Conservation (phyloP, 2,113 vertebrate genomes). For the Cebidichthys violaceus region DNA sequence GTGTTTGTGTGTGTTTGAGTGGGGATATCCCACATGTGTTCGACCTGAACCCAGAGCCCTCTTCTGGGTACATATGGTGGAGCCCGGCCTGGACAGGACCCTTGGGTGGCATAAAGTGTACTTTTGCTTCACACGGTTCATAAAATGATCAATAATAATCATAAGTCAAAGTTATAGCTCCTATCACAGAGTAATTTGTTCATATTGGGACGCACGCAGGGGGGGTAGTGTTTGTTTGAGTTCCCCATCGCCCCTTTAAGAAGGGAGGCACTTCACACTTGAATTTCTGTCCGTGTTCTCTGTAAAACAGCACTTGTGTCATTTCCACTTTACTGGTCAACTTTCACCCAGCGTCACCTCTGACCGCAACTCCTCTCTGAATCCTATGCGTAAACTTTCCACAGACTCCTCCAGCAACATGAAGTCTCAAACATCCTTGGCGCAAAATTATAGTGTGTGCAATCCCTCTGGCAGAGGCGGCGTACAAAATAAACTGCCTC, state of each 20-base stretch:
- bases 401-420: constrained; percentile 56
- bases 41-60: constrained; percentile 61
- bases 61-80: constrained; percentile 45
- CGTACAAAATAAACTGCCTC: constrained; percentile 69
- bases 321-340: constrained; percentile 50
- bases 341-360: constrained; percentile 59
- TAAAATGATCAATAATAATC: constrained; percentile 82
- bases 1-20: constrained; percentile 40
- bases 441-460: constrained; percentile 71
- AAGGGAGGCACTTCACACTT: constrained; percentile 58
- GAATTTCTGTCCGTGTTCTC: constrained; percentile 8
- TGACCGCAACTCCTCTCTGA: constrained; percentile 34
- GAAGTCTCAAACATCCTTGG: constrained; percentile 65
- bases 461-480: constrained; percentile 57
- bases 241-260: constrained; percentile 56
- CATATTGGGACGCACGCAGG: constrained; percentile 40
- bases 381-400: constrained; percentile 51
- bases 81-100: constrained; percentile 61
- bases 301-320: constrained; percentile 44
- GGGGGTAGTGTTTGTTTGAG: constrained; percentile 58
- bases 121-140: constrained; percentile 66
- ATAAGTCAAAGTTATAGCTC: constrained; percentile 73
- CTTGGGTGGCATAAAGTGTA: constrained; percentile 73
- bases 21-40: constrained; percentile 52
- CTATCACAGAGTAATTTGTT: constrained; percentile 62